Evolutionary conservation across 1,140 invertebrate species (phyloP).

Genomic region (Melipona quadrifasciata): DNA sequence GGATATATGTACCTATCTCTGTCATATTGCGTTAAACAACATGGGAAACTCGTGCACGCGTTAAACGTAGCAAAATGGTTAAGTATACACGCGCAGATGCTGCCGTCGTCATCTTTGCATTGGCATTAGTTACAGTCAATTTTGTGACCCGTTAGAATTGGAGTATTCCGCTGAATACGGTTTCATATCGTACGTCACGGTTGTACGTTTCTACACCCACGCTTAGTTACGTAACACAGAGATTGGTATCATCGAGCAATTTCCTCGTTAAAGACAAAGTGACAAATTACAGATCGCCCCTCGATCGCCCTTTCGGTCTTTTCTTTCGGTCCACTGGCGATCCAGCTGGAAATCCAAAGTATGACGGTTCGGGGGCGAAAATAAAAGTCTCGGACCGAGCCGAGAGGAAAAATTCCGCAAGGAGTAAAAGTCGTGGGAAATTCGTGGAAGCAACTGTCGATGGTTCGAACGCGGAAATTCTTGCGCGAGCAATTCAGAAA

Average conservation of each 20-base stretch:
- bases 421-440: conserved; percentile 21
- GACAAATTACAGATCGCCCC: background rate
- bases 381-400: too few species aligned
- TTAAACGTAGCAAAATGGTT: background rate
- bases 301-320: too few species aligned
- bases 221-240: too few species aligned
- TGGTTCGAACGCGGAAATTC: conserved; percentile 31
- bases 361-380: too few species aligned
- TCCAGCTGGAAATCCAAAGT: too few species aligned
- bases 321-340: too few species aligned
- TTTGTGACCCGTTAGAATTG: background rate
- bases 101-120: background rate
- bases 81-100: background rate
- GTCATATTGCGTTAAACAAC: background rate
- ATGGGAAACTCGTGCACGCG: background rate
- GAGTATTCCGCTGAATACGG: background rate
- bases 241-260: background rate
- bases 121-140: background rate
- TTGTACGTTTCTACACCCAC: too few species aligned
- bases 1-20: background rate
- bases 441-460: conserved; percentile 26
- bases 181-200: too few species aligned
- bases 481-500: background rate
- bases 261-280: background rate
- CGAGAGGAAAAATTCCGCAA: too few species aligned